These are phyloP conservation scores for Magallana gigas DNA, from an alignment of 1,140 invertebrate genomes.

Conservation along the genomic window DNA sequence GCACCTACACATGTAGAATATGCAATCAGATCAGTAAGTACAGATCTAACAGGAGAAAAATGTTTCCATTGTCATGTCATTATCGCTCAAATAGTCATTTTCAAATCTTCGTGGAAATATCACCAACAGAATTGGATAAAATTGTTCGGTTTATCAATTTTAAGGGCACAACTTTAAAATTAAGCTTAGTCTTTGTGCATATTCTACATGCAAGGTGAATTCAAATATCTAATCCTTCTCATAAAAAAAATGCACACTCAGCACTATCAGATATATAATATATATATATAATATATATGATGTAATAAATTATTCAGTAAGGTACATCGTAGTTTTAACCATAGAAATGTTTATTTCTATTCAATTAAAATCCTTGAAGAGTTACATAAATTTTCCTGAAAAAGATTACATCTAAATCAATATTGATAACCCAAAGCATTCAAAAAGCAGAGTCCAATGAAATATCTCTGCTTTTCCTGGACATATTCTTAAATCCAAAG, in stretches of 20 bases:
- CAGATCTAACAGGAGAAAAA: too few species aligned
- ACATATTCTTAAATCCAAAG: too few species aligned
- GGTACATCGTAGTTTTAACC: background rate
- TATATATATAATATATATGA: slow-evolving; percentile 7
- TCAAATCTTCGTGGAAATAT: too few species aligned
- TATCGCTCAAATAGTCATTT: too few species aligned
- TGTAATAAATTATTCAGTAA: background rate
- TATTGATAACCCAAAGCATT: too few species aligned
- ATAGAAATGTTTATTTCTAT: background rate
- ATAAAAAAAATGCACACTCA: background rate
- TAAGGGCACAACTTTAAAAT: background rate
- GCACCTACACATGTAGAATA: slow-evolving; percentile 18
- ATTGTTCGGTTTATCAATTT: too few species aligned
- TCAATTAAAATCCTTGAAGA: background rate
- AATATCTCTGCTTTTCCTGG: too few species aligned
- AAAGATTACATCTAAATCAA: too few species aligned
- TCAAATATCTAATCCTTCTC: background rate
- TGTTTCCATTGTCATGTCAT: too few species aligned
- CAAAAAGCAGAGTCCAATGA: too few species aligned
- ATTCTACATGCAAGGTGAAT: slow-evolving; percentile 17
- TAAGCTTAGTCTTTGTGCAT: background rate
- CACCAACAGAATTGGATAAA: too few species aligned
- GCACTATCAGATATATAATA: slow-evolving; percentile 27
- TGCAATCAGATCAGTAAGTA: background rate
- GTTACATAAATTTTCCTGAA: too few species aligned